Evolutionary conservation across 2,797 vertebrate species (phyloP).

Genomic region (Galagoides demidoff): DNA sequence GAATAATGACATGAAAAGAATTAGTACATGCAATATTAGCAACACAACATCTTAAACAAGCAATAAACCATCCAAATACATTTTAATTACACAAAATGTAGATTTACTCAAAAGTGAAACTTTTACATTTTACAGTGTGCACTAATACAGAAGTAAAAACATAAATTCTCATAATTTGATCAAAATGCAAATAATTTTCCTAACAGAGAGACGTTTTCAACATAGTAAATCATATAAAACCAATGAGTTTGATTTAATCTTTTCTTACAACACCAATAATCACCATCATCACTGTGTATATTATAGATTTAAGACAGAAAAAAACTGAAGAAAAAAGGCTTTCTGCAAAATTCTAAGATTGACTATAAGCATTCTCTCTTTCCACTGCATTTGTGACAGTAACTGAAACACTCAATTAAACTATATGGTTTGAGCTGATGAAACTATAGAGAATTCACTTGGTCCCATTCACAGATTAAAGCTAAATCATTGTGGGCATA

Average conservation of each 20-base stretch:
- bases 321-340: background rate
- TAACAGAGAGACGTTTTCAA: constrained; percentile 33
- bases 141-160: constrained; percentile 50
- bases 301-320: constrained; percentile 37
- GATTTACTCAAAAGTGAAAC: constrained; percentile 21
- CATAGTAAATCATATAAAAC: constrained; percentile 44
- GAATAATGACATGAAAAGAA: constrained; percentile 4
- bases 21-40: constrained; percentile 29
- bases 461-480: background rate
- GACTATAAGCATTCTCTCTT: background rate
- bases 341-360: background rate
- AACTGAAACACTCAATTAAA: background rate
- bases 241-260: background rate
- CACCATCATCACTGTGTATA: background rate
- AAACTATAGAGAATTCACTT: background rate
- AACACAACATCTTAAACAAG: background rate
- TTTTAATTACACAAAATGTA: constrained; percentile 56
- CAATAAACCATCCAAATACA: constrained; percentile 27
- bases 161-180: constrained; percentile 25
- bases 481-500: background rate
- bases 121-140: constrained; percentile 10
- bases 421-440: background rate
- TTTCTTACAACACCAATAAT: background rate
- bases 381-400: background rate
- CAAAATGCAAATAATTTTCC: constrained; percentile 43